A percentile compares a stretch with the other conserved stretches of the same genome.
Evolutionary conservation across 2,113 vertebrate genomes (phyloP).

Genomic region (Cephalopterus ornatus): DNA sequence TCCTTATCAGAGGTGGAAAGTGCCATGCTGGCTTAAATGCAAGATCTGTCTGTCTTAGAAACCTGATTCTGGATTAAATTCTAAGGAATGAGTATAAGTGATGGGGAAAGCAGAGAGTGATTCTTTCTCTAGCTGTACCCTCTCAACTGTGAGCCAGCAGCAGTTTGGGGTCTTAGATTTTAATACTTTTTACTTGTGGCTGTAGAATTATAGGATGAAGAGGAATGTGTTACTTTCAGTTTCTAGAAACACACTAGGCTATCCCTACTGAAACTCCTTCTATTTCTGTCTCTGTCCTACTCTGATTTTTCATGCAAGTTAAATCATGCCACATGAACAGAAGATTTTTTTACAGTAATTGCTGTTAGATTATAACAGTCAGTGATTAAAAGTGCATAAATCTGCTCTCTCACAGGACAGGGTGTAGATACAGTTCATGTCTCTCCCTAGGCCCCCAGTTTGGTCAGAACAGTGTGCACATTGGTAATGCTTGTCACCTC

Average conservation of each 20-base stretch:
- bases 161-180: neutral
- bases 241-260: neutral
- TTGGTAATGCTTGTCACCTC: neutral
- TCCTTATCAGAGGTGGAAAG: neutral
- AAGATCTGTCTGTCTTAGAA: neutral
- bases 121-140: neutral
- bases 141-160: neutral
- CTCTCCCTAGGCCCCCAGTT: neutral
- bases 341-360: neutral
- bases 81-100: neutral
- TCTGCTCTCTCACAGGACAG: neutral
- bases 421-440: neutral
- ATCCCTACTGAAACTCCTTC: neutral
- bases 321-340: neutral
- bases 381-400: neutral
- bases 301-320: neutral
- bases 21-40: neutral
- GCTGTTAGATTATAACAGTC: neutral
- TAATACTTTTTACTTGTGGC: neutral
- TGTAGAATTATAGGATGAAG: neutral
- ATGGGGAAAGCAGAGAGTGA: neutral
- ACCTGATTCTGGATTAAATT: neutral
- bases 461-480: neutral
- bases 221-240: neutral
- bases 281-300: neutral